Base-by-base conservation (phyloP, 2,888 invertebrate species). In the Xanthorhoe spadicearia region DNA sequence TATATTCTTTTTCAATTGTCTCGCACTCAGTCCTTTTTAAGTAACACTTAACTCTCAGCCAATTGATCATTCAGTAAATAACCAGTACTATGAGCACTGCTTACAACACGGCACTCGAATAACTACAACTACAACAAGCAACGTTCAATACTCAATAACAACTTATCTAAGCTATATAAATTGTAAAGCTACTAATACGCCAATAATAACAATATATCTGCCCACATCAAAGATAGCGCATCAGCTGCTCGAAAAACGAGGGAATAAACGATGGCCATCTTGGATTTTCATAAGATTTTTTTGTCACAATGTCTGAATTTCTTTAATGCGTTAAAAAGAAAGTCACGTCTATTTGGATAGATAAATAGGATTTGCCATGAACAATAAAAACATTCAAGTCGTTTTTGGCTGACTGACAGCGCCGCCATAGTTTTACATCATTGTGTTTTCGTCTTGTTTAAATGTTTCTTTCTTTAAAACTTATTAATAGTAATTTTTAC, bases 121-220 rank as follows among this genome's bases (percentile, higher is more conserved):
- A 48, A 52, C 61, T 64, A 66, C 49, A 9, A 5, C 63, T 64
- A 64, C 57, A 51, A 35, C 57, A 61, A 56, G 64, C 68, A 61
- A 53, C 57, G 13, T 54, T 64, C 48, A 71, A 71, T 61, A 72
- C 48, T 69, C 63, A 65, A 35, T 62, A 69, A 73, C 68, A 64
- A 68, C 54, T 63, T 66, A 72, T 62, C 60, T 70, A 61, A 66
- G 66, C 64, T 56, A 55, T 64, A 15, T 69, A 56, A 62, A 66
- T 51, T 64, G 19, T 69, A 58, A 62, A 66, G 69, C 71, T 66
- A 71, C 49, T 63, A 61, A 65, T 61, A 64, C 62, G 70, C 73
- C 62, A 71, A 62, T 64, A 60, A 71, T 71, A 71, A 68, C 67
- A 61, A 19, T 68, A 62, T 35, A 15, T 15, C 38, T 63, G n/a